phyloP scores from a whole-genome alignment of 1,140 invertebrate species.

The Aphelenchoides besseyi region DNA sequence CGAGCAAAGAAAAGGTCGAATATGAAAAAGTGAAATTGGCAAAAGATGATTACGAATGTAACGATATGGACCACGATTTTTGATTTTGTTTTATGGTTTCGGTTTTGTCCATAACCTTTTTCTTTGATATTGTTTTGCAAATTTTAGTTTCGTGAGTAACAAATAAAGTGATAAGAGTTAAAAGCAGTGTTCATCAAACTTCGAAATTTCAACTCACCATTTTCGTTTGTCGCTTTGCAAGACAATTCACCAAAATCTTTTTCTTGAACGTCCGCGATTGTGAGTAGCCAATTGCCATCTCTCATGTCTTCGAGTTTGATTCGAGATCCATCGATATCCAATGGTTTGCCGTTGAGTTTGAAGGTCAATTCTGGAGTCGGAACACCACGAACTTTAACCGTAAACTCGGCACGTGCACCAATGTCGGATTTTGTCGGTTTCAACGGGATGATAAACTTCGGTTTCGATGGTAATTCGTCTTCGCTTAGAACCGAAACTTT shows the following conservation, averaged over 20 bases:
- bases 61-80: no score
- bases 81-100: no score
- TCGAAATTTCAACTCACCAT: no score
- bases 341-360: slow-evolving; percentile 49
- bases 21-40: no score
- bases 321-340: slow-evolving; percentile 38
- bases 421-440: slow-evolving; percentile 36
- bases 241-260: slow-evolving; percentile 65
- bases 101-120: no score
- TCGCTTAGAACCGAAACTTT: slow-evolving; percentile 41
- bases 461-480: slow-evolving; percentile 49
- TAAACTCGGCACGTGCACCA: slow-evolving; percentile 54
- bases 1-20: no score
- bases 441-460: slow-evolving; percentile 60
- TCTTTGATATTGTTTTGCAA: no score
- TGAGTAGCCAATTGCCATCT: slow-evolving; percentile 58
- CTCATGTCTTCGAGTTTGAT: slow-evolving; percentile 54
- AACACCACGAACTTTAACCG: slow-evolving; percentile 58
- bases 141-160: no score
- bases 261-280: slow-evolving; percentile 59
- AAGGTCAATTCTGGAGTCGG: slow-evolving; percentile 52
- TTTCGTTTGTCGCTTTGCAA: slow-evolving; percentile 64
- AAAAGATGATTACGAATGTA: no score
- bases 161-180: no score
- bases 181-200: no score